These are phyloP conservation scores for Centropus bengalensis DNA, from an alignment of 2,113 vertebrate species.

Conservation along the genomic window DNA sequence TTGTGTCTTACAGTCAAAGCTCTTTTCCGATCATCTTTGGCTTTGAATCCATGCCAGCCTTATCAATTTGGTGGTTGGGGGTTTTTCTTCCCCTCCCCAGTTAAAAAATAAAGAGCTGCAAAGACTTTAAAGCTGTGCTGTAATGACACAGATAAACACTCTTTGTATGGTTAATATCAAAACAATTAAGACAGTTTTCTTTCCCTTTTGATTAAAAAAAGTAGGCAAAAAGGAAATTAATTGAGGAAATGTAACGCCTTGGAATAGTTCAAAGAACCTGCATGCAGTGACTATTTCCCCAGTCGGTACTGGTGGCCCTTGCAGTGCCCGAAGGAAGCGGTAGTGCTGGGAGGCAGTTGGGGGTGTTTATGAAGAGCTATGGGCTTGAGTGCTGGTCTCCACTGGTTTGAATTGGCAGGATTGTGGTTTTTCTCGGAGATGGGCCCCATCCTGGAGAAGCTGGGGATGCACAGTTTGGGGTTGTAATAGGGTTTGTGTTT, in stretches of 20 bases:
- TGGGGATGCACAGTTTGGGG: neutral
- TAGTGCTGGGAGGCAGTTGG: neutral
- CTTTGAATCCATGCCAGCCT: slow-evolving; percentile 40
- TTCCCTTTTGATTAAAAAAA: neutral
- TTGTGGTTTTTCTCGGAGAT: neutral
- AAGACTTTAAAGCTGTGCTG: neutral
- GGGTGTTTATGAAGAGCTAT: neutral
- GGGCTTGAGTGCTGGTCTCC: neutral
- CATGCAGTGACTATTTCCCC: neutral
- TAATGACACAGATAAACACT: neutral
- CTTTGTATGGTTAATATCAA: neutral
- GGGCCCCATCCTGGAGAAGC: neutral
- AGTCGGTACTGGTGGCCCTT: neutral
- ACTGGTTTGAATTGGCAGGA: neutral
- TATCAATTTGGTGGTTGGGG: neutral
- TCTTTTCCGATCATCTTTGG: neutral
- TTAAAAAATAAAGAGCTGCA: neutral
- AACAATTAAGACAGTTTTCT: neutral
- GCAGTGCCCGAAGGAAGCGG: neutral
- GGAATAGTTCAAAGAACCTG: neutral
- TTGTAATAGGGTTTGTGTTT: neutral
- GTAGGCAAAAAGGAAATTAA: neutral
- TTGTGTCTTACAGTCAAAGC: neutral
- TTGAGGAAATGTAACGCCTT: neutral
- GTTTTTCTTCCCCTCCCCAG: neutral